Percentiles rank a stretch among this genome's conserved stretches.
These are phyloP conservation scores for Drosophila ambigua DNA, from an alignment of 1,140 invertebrate genomes.

Conservation along the genomic window DNA sequence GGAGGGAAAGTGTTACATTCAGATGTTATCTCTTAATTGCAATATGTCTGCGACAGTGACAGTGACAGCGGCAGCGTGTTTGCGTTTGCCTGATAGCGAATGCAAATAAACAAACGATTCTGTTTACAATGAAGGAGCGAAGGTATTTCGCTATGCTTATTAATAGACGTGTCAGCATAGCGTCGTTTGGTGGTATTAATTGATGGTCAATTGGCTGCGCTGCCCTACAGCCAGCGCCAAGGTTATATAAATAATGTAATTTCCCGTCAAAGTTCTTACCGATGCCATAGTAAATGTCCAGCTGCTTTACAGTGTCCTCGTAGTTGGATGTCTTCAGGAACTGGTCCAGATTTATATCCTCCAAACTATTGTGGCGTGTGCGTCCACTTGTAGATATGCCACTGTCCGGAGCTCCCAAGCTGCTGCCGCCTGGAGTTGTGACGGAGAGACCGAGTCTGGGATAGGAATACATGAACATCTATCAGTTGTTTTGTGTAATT, in stretches of 20 bases:
- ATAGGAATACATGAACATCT: conserved; percentile 1
- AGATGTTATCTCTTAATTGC: conserved; percentile 16
- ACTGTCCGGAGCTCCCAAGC: conserved; percentile 52
- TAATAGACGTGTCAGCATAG: conserved; percentile 53
- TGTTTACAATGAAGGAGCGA: conserved; percentile 50
- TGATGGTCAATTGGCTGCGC: conserved; percentile 65
- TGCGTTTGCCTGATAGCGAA: conserved; percentile 34
- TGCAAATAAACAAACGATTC: conserved; percentile 69
- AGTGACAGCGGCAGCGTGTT: conserved; percentile 7
- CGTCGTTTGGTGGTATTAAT: conserved; percentile 45
- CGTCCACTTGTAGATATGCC: conserved; percentile 51
- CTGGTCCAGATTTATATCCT: conserved; percentile 90
- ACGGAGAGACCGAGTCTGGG: conserved; percentile 69
- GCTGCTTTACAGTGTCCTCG: conserved; percentile 93
- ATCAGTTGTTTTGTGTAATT: background rate
- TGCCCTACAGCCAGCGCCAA: conserved; percentile 54
- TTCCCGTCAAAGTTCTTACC: conserved; percentile 85
- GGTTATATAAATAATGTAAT: conserved; percentile 62
- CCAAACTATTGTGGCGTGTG: conserved; percentile 86
- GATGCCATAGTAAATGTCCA: conserved; percentile 96
- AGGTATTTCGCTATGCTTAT: conserved; percentile 61
- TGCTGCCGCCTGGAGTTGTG: conserved; percentile 74
- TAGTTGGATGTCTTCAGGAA: conserved; percentile 93
- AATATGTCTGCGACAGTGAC: conserved; percentile 12
- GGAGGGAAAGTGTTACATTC: conserved; percentile 34